phyloP scores from a whole-genome alignment of 2,888 invertebrate species.

The Stegana nigrithorax region DNA sequence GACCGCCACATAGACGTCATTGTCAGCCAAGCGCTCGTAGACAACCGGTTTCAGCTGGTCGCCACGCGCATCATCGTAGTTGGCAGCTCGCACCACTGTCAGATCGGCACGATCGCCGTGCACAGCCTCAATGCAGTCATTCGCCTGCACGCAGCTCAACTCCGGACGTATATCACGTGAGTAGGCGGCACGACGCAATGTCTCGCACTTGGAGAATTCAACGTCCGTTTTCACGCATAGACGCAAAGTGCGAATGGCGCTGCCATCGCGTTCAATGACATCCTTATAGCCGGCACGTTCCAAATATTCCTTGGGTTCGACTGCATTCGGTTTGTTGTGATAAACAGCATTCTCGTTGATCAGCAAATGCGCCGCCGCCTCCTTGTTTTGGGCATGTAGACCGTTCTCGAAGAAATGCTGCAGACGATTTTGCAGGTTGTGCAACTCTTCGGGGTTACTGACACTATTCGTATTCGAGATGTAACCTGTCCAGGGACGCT shows the following conservation, averaged over 20 bases:
- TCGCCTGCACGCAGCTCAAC: conserved; percentile 79
- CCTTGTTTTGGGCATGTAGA: conserved; percentile 58
- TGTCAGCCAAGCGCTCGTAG: conserved; percentile 56
- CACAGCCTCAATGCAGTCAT: conserved; percentile 68
- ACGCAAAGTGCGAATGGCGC: conserved; percentile 75
- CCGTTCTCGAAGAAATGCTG: conserved; percentile 66
- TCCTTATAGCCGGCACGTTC: conserved; percentile 76
- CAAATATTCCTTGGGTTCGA: conserved; percentile 73
- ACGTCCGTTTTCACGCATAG: conserved; percentile 77
- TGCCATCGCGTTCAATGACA: conserved; percentile 80
- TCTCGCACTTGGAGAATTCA: conserved; percentile 80
- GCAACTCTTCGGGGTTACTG: conserved; percentile 53
- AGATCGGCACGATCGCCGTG: conserved; percentile 58
- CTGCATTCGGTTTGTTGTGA: conserved; percentile 69
- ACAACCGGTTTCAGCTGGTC: conserved; percentile 58
- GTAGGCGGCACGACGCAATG: conserved; percentile 78
- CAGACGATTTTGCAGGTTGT: conserved; percentile 63
- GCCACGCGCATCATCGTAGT: conserved; percentile 52
- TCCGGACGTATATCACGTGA: conserved; percentile 84
- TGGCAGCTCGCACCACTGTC: conserved; percentile 43
- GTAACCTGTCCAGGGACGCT: conserved; percentile 86
- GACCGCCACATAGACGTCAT: conserved; percentile 62
- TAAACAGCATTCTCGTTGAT: conserved; percentile 73
- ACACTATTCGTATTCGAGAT: conserved; percentile 75
- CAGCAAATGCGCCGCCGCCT: conserved; percentile 70